These are phyloP conservation scores for Desmodus rotundus DNA, from an alignment of 2,113 vertebrate species.

Conservation along the genomic window DNA sequence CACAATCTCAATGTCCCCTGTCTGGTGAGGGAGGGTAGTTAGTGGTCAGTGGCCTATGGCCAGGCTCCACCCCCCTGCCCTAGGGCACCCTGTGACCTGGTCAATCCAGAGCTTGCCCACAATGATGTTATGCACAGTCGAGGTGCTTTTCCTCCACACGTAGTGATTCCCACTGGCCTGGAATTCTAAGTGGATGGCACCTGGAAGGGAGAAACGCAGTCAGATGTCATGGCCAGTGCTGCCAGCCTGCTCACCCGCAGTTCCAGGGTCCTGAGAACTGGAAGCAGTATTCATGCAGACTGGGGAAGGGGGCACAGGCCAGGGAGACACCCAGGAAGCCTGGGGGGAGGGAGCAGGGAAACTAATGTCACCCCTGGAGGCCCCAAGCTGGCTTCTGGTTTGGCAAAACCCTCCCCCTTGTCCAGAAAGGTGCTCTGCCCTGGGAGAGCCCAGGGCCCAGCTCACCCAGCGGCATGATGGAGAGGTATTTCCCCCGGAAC, in stretches of 20 bases:
- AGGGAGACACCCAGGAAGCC: neutral
- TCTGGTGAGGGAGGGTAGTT: slow-evolving; percentile 80
- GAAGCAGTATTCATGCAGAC: too few species aligned
- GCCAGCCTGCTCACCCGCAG: neutral
- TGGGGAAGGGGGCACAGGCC: neutral
- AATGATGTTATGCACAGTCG: slow-evolving; percentile 98
- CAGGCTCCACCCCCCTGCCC: rapidly evolving
- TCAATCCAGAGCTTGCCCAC: slow-evolving; percentile 99
- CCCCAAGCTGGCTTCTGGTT: neutral
- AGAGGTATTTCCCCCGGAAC: slow-evolving; percentile 99
- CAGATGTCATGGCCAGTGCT: neutral
- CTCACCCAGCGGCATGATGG: slow-evolving; percentile 98
- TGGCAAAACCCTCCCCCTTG: neutral
- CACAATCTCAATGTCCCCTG: slow-evolving; percentile 97
- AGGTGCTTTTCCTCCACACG: slow-evolving; percentile 97
- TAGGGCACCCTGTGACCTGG: slow-evolving; percentile 84
- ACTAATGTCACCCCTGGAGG: neutral
- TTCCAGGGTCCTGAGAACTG: neutral
- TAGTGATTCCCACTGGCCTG: slow-evolving; percentile 95
- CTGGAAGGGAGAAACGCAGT: slow-evolving; percentile 74
- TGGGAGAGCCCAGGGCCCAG: neutral
- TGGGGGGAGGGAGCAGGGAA: too few species aligned
- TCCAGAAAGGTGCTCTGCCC: neutral
- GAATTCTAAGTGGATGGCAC: slow-evolving; percentile 96
- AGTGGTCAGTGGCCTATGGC: neutral